These are phyloP conservation scores for Poeciliopsis prolifica DNA, from an alignment of 2,113 vertebrate species.

Conservation along the genomic window DNA sequence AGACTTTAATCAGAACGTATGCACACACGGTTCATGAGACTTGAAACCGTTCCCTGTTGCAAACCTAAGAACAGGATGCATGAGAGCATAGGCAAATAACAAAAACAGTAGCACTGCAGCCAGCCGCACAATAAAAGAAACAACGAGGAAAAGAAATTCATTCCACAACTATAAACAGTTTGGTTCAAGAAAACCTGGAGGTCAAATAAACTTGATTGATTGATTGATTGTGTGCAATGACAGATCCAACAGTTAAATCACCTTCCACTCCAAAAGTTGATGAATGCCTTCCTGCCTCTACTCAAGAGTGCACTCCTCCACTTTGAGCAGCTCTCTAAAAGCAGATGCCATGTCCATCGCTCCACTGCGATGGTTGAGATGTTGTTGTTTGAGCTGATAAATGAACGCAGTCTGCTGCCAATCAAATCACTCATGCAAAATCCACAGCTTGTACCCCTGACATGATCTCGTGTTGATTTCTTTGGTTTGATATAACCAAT, in stretches of 20 bases:
- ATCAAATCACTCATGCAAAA: too few species aligned
- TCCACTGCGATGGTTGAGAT: too few species aligned
- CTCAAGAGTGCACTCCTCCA: too few species aligned
- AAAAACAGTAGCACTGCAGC: not conserved
- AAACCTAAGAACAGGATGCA: conserved; percentile 17
- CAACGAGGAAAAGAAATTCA: not conserved
- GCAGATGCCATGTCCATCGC: too few species aligned
- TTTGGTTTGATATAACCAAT: not conserved
- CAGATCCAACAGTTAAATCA: not conserved
- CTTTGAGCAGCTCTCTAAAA: too few species aligned
- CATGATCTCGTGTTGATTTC: not conserved
- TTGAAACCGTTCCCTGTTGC: conserved; percentile 16
- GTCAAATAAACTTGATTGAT: too few species aligned
- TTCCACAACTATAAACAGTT: not conserved
- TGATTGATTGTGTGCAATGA: not conserved
- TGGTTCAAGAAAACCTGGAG: not conserved
- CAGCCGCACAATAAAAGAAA: not conserved
- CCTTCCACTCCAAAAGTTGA: too few species aligned
- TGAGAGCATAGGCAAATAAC: not conserved
- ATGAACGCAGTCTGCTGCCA: too few species aligned
- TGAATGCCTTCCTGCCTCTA: too few species aligned
- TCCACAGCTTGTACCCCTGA: too few species aligned
- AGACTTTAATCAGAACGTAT: conserved; percentile 54
- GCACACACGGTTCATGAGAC: conserved; percentile 11
- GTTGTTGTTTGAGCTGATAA: too few species aligned